phyloP scores from a whole-genome alignment of 2,797 vertebrate species.

The Dicrostonyx torquatus region DNA sequence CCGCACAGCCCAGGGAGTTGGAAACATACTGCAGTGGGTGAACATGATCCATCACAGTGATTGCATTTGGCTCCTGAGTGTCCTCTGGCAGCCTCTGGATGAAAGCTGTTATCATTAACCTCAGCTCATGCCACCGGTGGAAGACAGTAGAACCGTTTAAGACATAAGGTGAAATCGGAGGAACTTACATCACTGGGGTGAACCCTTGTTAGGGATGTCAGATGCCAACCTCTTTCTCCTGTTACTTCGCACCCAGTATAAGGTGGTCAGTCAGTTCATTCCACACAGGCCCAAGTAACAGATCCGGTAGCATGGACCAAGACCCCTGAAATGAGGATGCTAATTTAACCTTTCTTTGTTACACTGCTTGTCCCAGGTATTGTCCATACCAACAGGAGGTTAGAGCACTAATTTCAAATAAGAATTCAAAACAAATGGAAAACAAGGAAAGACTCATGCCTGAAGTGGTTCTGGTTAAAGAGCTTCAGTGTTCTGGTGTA shows the following conservation, averaged over 20 bases:
- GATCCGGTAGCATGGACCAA: too few species aligned
- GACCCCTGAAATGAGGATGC: background rate
- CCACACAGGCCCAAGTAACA: background rate
- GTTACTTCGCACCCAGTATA: background rate
- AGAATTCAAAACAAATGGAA: background rate
- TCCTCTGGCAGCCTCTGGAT: background rate
- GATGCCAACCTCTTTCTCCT: background rate
- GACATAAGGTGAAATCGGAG: background rate
- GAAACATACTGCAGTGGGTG: background rate
- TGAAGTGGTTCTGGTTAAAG: background rate
- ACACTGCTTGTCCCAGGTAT: background rate
- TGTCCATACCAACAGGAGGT: background rate
- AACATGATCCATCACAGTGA: fast-evolving
- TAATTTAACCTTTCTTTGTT: background rate
- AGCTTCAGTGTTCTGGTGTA: background rate
- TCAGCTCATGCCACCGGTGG: background rate
- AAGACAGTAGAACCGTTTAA: background rate
- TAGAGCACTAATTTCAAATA: background rate
- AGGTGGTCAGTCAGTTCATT: background rate
- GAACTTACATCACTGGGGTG: background rate
- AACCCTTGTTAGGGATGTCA: background rate
- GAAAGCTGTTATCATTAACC: background rate
- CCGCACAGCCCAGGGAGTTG: background rate
- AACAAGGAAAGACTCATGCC: background rate
- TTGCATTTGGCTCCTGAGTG: background rate